These are phyloP conservation scores for Alcedo quadribrachys DNA, from an alignment of 2,797 vertebrate species.

Conservation along the genomic window DNA sequence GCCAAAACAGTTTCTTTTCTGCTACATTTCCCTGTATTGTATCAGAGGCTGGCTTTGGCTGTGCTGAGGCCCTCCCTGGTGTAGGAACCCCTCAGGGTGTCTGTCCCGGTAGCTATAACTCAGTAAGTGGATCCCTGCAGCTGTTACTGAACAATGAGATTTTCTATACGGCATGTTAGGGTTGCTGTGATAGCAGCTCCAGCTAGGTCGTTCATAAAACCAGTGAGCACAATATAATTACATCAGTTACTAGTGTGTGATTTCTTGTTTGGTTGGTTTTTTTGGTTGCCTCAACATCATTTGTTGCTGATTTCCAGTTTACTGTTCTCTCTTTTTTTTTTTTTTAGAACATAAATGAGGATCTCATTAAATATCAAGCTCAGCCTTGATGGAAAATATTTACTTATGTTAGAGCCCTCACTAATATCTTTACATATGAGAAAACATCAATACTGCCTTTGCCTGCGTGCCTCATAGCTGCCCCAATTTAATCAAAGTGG, in stretches of 20 bases:
- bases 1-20: neutral
- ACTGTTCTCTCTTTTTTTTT: neutral
- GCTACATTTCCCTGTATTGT: neutral
- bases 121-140: neutral
- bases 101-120: neutral
- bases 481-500: slow-evolving; percentile 52
- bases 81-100: neutral
- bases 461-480: slow-evolving; percentile 35
- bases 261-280: neutral
- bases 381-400: slow-evolving; percentile 19
- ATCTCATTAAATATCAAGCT: slow-evolving; percentile 71
- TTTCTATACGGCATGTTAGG: neutral
- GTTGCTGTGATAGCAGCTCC: neutral
- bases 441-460: slow-evolving; percentile 20
- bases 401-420: slow-evolving; percentile 54
- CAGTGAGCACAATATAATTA: neutral
- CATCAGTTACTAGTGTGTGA: neutral
- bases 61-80: neutral
- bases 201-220: slow-evolving; percentile 19
- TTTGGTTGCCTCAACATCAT: slow-evolving; percentile 26
- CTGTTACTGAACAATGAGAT: neutral
- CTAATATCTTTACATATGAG: slow-evolving; percentile 50
- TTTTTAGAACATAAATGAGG: slow-evolving; percentile 51
- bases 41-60: neutral
- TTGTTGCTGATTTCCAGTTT: slow-evolving; percentile 29